Percentiles rank a stretch among this genome's conserved stretches.
Conservation (phyloP, 1,140 invertebrate species). For the Delia radicum region DNA sequence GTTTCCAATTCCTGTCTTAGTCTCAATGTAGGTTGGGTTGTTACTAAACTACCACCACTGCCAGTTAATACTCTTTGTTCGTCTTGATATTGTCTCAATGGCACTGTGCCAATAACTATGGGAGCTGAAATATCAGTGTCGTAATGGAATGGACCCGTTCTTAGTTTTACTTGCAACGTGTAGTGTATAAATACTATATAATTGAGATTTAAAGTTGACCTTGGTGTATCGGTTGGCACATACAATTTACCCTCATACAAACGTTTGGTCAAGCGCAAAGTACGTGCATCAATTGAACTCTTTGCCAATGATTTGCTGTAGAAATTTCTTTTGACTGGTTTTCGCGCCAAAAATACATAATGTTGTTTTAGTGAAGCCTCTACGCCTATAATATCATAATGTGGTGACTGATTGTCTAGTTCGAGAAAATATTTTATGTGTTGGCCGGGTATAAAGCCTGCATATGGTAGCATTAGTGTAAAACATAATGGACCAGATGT, state of each 20-base stretch:
- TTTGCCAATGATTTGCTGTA: constrained; percentile 43
- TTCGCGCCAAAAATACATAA: constrained; percentile 48
- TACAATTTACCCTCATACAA: constrained; percentile 44
- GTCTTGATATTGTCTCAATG: constrained; percentile 35
- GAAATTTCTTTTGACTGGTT: constrained; percentile 49
- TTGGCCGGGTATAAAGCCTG: constrained; percentile 46
- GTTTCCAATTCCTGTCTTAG: not conserved
- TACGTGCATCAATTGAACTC: constrained; percentile 43
- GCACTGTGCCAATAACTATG: constrained; percentile 43
- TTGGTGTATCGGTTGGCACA: constrained; percentile 46
- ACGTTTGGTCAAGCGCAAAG: constrained; percentile 45
- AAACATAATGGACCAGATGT: constrained; percentile 47
- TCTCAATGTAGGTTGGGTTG: not conserved
- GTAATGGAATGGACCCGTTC: constrained; percentile 50
- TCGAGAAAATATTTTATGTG: constrained; percentile 46
- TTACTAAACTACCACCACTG: constrained; percentile 15
- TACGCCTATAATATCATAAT: constrained; percentile 45
- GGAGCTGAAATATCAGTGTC: constrained; percentile 50
- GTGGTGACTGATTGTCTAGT: constrained; percentile 51
- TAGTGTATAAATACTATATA: constrained; percentile 52
- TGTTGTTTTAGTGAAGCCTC: constrained; percentile 50
- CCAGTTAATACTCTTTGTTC: not conserved
- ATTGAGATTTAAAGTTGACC: constrained; percentile 48
- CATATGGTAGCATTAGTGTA: constrained; percentile 40
- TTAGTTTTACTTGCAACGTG: constrained; percentile 46